Evolutionary conservation across 2,888 invertebrate genomes (phyloP).

Genomic region (Orthosia incerta): DNA sequence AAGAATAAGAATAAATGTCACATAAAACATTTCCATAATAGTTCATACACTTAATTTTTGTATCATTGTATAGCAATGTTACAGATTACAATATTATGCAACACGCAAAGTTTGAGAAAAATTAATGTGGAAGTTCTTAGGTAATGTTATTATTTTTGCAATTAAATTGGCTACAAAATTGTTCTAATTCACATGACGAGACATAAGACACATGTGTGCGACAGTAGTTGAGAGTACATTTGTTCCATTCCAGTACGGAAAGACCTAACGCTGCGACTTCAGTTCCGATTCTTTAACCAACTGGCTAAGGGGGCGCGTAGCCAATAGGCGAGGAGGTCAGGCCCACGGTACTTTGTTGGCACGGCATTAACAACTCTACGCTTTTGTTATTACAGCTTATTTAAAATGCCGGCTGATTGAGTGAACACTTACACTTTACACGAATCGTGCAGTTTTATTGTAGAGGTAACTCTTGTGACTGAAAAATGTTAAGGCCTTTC

Average conservation of each 20-base stretch:
- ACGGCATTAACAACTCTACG: constrained; percentile 88
- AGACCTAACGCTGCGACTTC: constrained; percentile 98
- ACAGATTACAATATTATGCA: neutral
- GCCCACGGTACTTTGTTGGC: constrained; percentile 84
- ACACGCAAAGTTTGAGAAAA: neutral
- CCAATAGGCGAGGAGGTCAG: constrained; percentile 92
- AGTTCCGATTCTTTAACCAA: constrained; percentile 98
- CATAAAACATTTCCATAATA: constrained; percentile 4
- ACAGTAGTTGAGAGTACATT: constrained; percentile 82
- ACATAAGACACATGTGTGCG: constrained; percentile 70
- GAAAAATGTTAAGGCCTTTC: neutral
- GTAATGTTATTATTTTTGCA: neutral
- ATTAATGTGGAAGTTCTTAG: neutral
- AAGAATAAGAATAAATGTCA: neutral
- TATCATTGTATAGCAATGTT: neutral
- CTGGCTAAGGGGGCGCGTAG: constrained; percentile 96
- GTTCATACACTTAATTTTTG: constrained; percentile 17
- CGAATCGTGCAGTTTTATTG: constrained; percentile 83
- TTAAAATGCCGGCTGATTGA: constrained; percentile 71
- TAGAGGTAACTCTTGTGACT: constrained; percentile 13
- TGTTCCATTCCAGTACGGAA: constrained; percentile 97
- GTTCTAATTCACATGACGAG: constrained; percentile 66
- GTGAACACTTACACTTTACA: constrained; percentile 81
- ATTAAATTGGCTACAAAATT: constrained; percentile 46
- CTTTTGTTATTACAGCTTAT: constrained; percentile 86